Evolutionary conservation across 2,113 vertebrate genomes (phyloP), one percentile per base, ranked within the genome.

Genomic region (Macroglossus sobrinus): DNA sequence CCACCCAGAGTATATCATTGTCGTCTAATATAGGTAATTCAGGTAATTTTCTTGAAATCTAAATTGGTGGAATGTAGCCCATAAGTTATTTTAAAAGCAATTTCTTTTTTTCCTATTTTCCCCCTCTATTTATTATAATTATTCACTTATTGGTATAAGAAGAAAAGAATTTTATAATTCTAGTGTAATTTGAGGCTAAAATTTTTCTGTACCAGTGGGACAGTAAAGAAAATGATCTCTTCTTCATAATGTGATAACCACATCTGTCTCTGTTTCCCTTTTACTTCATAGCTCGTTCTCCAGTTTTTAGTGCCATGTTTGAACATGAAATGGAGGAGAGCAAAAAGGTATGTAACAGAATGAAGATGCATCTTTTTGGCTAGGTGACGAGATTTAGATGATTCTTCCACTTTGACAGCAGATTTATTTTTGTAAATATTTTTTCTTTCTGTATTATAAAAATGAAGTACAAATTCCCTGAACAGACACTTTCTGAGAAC

Each of bases 311-410:
- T 59, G 99, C 99, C 97, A 99, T 99, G 99, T 99, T 99, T 97
- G 99, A 99, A 98, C 99, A 99, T 30, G 99, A 99, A 98, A 99
- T 99, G 99, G 99, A 99, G 91, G 99, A 99, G 97, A 99, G 99
- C 94, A 99, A 99, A 97, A 99, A 99, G 99, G 99, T 99, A 97
- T 98, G 98, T 98, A 59, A 76, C 47, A n/a, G 8, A 8, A 13
- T n/a, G 71, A 68, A 75, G 22, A 57, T 10, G 72, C 0, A 12
- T 19, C 61, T 72, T n/a, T 63, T 16, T 21, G 15, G 80, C 89
- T n/a, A 18, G n/a, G 24, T 71, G 14, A 38, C 72, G 57, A 40
- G 38, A 75, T n/a, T 82, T 59, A 84, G 33, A 35, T 76, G 55
- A 22, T 5, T 93, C 91, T 89, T 69, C 28, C 57, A 45, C 2